phyloP scores from a whole-genome alignment of 2,797 vertebrate species.

The Rhinogobio ventralis region DNA sequence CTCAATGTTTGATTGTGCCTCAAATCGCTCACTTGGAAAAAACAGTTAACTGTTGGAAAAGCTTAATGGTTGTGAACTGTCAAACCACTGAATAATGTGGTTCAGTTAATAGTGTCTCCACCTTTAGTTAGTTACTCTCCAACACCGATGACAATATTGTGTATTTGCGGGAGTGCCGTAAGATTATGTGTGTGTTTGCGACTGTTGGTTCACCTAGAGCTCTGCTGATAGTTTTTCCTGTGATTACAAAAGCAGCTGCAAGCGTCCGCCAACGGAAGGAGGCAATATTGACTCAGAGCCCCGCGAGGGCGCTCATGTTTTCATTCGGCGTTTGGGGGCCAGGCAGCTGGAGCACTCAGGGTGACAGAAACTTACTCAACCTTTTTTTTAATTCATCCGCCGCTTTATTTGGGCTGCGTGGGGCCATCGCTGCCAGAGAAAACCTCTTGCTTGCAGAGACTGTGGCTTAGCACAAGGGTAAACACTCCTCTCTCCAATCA shows the following conservation, averaged over 20 bases:
- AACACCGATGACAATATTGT: slow-evolving; percentile 10
- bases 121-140: neutral
- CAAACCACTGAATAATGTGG: neutral
- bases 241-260: slow-evolving; percentile 84
- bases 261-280: slow-evolving; percentile 67
- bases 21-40: slow-evolving; percentile 24
- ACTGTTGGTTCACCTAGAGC: slow-evolving; percentile 54
- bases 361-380: slow-evolving; percentile 70
- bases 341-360: slow-evolving; percentile 68
- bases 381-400: slow-evolving; percentile 63
- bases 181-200: slow-evolving; percentile 32
- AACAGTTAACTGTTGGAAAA: neutral
- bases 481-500: slow-evolving; percentile 75
- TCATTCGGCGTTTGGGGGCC: slow-evolving; percentile 71
- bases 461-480: slow-evolving; percentile 66
- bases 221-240: slow-evolving; percentile 77
- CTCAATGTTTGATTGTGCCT: slow-evolving; percentile 12
- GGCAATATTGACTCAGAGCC: slow-evolving; percentile 78
- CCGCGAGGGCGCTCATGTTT: slow-evolving; percentile 72
- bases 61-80: neutral
- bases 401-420: slow-evolving; percentile 64
- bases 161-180: slow-evolving; percentile 1
- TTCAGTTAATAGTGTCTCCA: neutral
- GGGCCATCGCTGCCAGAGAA: slow-evolving; percentile 68
- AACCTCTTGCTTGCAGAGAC: slow-evolving; percentile 68